Conservation (phyloP, 2,888 invertebrate genomes). For the Brachyopa scutellaris region DNA sequence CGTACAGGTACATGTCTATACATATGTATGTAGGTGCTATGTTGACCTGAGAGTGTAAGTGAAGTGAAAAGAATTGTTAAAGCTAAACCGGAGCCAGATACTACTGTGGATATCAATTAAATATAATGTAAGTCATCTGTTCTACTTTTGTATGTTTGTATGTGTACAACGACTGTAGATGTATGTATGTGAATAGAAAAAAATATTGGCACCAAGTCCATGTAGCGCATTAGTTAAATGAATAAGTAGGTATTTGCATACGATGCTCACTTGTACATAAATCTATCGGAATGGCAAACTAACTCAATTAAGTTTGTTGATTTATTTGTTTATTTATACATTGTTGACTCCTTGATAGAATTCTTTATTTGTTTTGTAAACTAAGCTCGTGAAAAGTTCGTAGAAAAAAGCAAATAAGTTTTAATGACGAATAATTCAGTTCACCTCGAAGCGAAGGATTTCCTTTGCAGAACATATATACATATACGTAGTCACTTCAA, state of each 20-base stretch:
- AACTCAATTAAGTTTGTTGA: conserved; percentile 63
- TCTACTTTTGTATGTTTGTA: conserved; percentile 55
- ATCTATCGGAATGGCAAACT: conserved; percentile 34
- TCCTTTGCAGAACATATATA: too few species aligned
- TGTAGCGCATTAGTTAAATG: conserved; percentile 65
- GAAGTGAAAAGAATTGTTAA: neutral
- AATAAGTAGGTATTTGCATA: conserved; percentile 55
- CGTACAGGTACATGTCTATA: too few species aligned
- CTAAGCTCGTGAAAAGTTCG: neutral
- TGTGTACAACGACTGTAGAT: neutral
- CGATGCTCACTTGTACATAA: conserved; percentile 22
- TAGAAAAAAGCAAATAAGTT: conserved; percentile 20
- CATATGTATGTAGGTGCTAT: neutral
- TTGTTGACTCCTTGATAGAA: conserved; percentile 8
- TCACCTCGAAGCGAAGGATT: conserved; percentile 12
- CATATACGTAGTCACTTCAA: conserved; percentile 12
- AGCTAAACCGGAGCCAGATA: conserved; percentile 12
- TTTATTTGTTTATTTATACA: conserved; percentile 29
- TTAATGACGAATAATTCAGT: conserved; percentile 33
- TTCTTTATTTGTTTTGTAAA: conserved; percentile 29
- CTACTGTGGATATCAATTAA: conserved; percentile 64
- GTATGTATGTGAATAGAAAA: conserved; percentile 9
- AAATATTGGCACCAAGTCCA: conserved; percentile 15
- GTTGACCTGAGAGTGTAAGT: conserved; percentile 24
- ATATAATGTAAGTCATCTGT: conserved; percentile 66